Percentiles rank a stretch among this genome's conserved stretches.
phyloP scores from a whole-genome alignment of 2,797 vertebrate genomes.

The Sandelia bainsii region DNA sequence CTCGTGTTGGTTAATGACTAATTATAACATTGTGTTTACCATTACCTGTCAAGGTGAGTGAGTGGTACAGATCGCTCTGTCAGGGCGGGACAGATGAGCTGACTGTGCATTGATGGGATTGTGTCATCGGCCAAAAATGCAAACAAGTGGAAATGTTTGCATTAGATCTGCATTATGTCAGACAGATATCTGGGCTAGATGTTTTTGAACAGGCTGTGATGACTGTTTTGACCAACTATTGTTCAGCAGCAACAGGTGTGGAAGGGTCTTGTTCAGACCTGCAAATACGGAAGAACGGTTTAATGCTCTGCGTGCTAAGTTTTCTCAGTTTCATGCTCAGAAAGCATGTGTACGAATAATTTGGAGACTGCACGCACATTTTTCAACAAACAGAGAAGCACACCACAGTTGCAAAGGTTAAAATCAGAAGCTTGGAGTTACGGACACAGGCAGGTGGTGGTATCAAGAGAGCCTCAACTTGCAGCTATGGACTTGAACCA shows the following conservation, averaged over 20 bases:
- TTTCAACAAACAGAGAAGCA: neutral
- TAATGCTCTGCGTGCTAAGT: slow-evolving; percentile 27
- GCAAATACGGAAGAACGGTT: slow-evolving; percentile 51
- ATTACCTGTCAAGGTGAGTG: slow-evolving; percentile 69
- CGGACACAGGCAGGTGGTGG: slow-evolving; percentile 54
- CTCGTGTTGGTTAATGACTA: slow-evolving; percentile 76
- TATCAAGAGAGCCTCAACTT: slow-evolving; percentile 52
- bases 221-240: slow-evolving; percentile 56
- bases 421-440: slow-evolving; percentile 57
- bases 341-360: slow-evolving; percentile 2
- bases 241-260: slow-evolving; percentile 72
- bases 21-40: slow-evolving; percentile 67
- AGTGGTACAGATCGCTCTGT: slow-evolving; percentile 45
- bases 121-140: slow-evolving; percentile 67
- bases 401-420: slow-evolving; percentile 43
- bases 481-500: slow-evolving; percentile 57
- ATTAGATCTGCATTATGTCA: slow-evolving; percentile 46
- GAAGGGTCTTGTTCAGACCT: slow-evolving; percentile 74
- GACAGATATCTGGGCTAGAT: slow-evolving; percentile 40
- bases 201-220: slow-evolving; percentile 39
- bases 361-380: slow-evolving; percentile 12
- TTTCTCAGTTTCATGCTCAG: slow-evolving; percentile 3
- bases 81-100: slow-evolving; percentile 47
- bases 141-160: slow-evolving; percentile 72
- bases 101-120: slow-evolving; percentile 39